Base-by-base conservation (phyloP, 92 coral and sea anemone genomes). In the Palythoa grandis region DNA sequence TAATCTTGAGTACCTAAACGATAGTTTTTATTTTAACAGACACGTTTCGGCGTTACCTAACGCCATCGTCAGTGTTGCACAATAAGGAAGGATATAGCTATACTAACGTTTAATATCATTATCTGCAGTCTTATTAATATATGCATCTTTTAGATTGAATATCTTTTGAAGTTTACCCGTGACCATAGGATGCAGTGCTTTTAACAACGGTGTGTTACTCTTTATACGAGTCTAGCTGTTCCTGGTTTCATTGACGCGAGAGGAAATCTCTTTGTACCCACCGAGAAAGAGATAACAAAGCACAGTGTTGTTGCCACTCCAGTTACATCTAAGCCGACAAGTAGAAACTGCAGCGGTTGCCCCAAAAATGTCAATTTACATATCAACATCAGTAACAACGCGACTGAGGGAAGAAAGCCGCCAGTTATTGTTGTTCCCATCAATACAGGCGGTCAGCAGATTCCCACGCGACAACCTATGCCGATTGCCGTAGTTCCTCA, bases 281-380 rank as follows among this genome's bases (percentile, higher is more conserved):
- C 79, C 60, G 29, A 48, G 19, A 24, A 10, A 52, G 40, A n/a
- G 35, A 35, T 70, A 10, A 4, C 4, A 17, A 70, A 70, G 8
- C 74, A 29, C 79, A 75, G 79, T 13, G 61, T 15, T 1, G 79
- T 52, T 37, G 79, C 79, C n/a, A 75, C 79, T 11, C n/a, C 7
- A 37, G 61, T 61, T 14, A 48, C 79, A 52, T 0, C 47, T 11
- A 10, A 75, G 79, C 79, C 79, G 16, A 75, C 79, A 14, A 52
- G 61, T 19, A 75, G 15, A 38, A 75, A 75, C 61, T 75, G 79
- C 79, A 75, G 79, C 39, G 79, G 79, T 48, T 75, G 79, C 53
- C 65, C 79, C 11, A 23, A 52, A 9, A 50, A 75, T 75, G n/a
- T 75, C 38, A 75, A 75, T 37, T 7, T 75, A 10, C 79, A 75